Evolutionary conservation across 2,888 invertebrate species (phyloP), one percentile per base, ranked within the genome.

Genomic region (Cataglyphis albicans): DNA sequence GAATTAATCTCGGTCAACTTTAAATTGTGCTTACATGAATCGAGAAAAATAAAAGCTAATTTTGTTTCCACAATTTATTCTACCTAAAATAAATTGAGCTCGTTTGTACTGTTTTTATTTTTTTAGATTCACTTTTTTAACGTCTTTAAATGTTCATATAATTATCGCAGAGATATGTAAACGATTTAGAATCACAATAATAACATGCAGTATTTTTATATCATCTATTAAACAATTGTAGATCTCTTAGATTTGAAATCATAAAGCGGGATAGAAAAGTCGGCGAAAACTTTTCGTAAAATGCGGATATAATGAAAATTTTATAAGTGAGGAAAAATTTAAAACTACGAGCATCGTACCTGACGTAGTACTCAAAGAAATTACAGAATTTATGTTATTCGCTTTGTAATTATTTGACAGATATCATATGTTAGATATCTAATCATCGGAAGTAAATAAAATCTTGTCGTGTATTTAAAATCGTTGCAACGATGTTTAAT

Each of bases 391-490:
- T 48, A 25, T 32, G n/a, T 29, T 25, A 65, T 44, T 21, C 38
- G 25, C 64, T 48, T 76, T 67, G 41, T n/a, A 57, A 67, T 65
- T 55, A 57, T 32, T n/a, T 29, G n/a, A 55, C n/a, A 67, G 57
- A 29, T 52, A 29, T 65, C 55, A 9, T 55, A 55, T 41, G 41
- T 67, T n/a, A 1, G 52, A 29, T 41, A 41, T 65, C 15, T 65
- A 61, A 21, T 41, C 38, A 10, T 41, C 29, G 44, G 41, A 57
- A 65, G 29, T 76, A 38, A 57, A 67, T 67, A 76, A 67, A 76
- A 67, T 67, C 52, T 76, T 67, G 57, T 57, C 57, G 55, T 18
- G 75, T n/a, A 52, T n/a, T 52, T 52, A 52, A 52, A 52, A 7
- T 7, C n/a, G 7, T 52, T n/a, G 7, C 52, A n/a, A 52, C 52